These are phyloP conservation scores for Ascidia mentula DNA, from an alignment of 23 tunicate species.

Conservation along the genomic window DNA sequence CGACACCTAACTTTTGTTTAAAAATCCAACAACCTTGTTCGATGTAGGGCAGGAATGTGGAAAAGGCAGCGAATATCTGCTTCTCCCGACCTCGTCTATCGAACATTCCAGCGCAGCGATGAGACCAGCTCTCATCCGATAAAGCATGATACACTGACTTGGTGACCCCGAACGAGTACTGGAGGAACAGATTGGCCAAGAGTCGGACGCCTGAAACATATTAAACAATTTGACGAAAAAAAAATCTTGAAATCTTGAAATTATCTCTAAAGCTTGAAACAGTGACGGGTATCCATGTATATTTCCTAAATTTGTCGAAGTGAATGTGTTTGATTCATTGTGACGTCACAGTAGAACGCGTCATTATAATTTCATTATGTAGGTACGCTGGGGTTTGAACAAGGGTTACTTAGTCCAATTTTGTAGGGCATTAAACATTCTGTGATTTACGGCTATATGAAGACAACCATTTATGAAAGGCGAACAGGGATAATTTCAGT, in stretches of 20 bases:
- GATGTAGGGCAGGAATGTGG: constrained; percentile 62
- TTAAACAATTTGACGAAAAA: too few species aligned
- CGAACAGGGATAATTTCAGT: background rate
- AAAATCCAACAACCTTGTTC: constrained; percentile 13
- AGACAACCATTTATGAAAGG: background rate
- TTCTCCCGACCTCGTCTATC: constrained; percentile 59
- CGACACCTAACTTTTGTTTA: background rate
- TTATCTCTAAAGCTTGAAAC: too few species aligned
- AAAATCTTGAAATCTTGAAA: too few species aligned
- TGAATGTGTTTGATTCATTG: too few species aligned
- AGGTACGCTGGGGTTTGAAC: too few species aligned
- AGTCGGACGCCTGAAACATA: constrained; percentile 62
- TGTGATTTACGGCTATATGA: too few species aligned
- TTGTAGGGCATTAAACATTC: too few species aligned
- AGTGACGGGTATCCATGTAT: too few species aligned
- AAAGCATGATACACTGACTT: constrained; percentile 37
- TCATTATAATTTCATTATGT: too few species aligned
- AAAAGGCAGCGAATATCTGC: constrained; percentile 64
- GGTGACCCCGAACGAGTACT: constrained; percentile 57
- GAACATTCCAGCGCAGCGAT: constrained; percentile 51
- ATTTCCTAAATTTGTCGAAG: too few species aligned
- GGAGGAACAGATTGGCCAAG: constrained; percentile 62
- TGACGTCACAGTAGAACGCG: too few species aligned
- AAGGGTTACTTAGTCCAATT: too few species aligned
- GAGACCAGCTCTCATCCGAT: constrained; percentile 58